Base-by-base conservation (phyloP, 2,113 vertebrate species). In the Synodontis membranacea region DNA sequence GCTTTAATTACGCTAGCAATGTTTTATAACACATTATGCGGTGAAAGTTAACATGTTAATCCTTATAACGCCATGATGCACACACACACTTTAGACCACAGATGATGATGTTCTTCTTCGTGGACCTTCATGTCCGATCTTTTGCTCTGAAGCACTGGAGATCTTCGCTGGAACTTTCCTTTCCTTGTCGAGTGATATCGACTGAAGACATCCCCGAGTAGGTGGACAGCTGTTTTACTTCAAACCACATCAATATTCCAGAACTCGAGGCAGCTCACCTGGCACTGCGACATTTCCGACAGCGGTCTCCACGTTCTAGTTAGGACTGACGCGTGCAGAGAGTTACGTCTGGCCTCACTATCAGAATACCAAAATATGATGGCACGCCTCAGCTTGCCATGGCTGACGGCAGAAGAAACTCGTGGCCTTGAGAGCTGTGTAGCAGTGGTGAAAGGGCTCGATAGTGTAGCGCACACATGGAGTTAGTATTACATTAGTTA, bases 141-240 rank as follows among this genome's bases (percentile, higher is more conserved):
- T 48, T 17, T 31, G 74, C 28, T 19, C 6, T 31, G 15, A 50
- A 25, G 39, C 17, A 25, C 70, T 25, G 10, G 10, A 39, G 37
- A 39, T 74, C 50, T 19, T 44, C 44, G 34, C 28, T 44, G 5
- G 11, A 31, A 9, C 28, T 56, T n/a, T 74, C 15, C 42, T 31
- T 52, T 75, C 17, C 39, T 48, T 37, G n/a, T 42, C 11, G 9
- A 62, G 5, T 37, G 72, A 48, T n/a, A 64, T 6, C 15, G n/a
- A 11, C 7, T 31, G 39, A 23, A 54, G n/a, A 28, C 12, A 3
- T 42, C 46, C 56, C 66, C 19, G 28, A 28, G 54, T 25, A 17
- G 42, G 52, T 76, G 70, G 83, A 31, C 54, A 66, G 44, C 56
- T 85, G 74, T 66, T 66, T 64, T 52, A 37, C 58, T 79, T 85